phyloP scores from a whole-genome alignment of 2,113 vertebrate species.

The Terrapene triunguis region DNA sequence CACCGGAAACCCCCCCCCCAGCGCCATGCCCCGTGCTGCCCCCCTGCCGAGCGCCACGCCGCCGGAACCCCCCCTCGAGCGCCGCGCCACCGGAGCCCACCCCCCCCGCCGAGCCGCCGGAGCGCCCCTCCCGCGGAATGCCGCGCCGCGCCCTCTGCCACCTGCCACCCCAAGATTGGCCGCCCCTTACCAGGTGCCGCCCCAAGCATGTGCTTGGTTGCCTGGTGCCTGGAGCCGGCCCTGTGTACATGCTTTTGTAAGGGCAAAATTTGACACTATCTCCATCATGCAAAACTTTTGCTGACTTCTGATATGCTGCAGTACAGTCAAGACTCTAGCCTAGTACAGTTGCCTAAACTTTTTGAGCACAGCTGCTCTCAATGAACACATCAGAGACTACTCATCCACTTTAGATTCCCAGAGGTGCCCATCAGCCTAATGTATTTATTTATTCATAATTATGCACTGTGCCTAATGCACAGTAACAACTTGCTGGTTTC shows the following conservation, averaged over 20 bases:
- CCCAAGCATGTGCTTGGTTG: too few relatives aligned
- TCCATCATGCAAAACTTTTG: neutral
- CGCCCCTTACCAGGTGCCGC: too few relatives aligned
- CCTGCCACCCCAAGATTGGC: too few relatives aligned
- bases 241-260: neutral
- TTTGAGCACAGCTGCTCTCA: neutral
- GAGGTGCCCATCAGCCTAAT: neutral
- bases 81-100: too few relatives aligned
- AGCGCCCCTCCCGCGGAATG: too few relatives aligned
- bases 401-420: accelerated
- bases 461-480: neutral
- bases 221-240: too few relatives aligned
- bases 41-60: too few relatives aligned
- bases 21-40: too few relatives aligned
- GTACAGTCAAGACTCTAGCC: neutral
- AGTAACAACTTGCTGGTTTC: neutral
- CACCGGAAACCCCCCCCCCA: too few relatives aligned
- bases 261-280: neutral
- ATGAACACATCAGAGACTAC: neutral
- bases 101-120: too few relatives aligned
- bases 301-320: neutral
- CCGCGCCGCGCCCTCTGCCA: too few relatives aligned
- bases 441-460: neutral
- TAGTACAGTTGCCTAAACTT: neutral
- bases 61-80: too few relatives aligned